Evolutionary conservation across 2,113 vertebrate genomes (phyloP).

Genomic region (Etia nguti): DNA sequence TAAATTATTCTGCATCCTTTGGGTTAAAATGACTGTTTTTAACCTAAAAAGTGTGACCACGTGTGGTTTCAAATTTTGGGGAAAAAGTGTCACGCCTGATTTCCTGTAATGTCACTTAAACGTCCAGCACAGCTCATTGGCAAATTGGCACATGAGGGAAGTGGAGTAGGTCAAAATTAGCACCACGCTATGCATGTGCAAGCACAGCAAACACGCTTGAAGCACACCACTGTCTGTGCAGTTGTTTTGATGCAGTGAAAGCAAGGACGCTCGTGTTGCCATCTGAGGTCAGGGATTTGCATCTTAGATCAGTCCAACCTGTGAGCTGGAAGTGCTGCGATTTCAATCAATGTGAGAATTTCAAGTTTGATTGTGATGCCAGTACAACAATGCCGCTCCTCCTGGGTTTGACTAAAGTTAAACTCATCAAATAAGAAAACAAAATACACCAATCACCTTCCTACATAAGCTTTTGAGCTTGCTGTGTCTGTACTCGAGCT

Average conservation of each 20-base stretch:
- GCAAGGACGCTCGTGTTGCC: not conserved
- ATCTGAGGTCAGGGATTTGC: not conserved
- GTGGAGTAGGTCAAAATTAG: not conserved
- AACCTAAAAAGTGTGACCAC: not conserved
- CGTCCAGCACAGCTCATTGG: not conserved
- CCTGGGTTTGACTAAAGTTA: not conserved
- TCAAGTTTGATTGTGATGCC: not conserved
- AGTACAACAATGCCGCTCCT: not conserved
- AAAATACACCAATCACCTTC: not conserved
- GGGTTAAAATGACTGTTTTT: not conserved
- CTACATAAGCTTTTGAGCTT: not conserved
- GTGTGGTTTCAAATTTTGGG: not conserved
- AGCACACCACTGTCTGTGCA: not conserved
- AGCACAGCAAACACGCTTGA: not conserved
- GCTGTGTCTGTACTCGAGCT: not conserved
- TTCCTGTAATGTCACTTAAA: not conserved
- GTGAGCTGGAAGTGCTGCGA: not conserved
- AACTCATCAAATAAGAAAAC: not conserved
- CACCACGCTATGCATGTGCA: not conserved
- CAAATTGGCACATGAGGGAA: not conserved
- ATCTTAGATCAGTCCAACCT: not conserved
- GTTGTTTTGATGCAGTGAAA: not conserved
- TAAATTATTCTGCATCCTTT: not conserved
- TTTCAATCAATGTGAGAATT: not conserved
- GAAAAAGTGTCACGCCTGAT: not conserved